phyloP scores from a whole-genome alignment of 2,113 vertebrate genomes.

The Zosterops pallidus region DNA sequence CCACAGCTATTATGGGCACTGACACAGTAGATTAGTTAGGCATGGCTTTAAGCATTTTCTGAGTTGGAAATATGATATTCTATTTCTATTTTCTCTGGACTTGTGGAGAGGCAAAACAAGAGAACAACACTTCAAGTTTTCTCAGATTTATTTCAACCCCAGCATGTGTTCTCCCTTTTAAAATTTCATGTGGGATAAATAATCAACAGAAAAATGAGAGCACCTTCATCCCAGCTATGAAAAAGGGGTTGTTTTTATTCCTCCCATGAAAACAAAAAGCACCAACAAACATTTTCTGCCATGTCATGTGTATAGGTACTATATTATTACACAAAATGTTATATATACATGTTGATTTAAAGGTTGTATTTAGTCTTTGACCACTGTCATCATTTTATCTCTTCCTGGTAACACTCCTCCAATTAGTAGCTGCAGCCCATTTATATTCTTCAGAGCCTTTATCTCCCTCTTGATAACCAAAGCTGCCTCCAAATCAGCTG shows the following conservation, averaged over 20 bases:
- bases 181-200: background rate
- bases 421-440: background rate
- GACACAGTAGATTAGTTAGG: background rate
- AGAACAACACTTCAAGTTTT: background rate
- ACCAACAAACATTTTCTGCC: background rate
- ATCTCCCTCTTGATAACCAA: background rate
- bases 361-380: background rate
- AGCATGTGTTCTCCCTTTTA: background rate
- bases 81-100: background rate
- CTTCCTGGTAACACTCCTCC: background rate
- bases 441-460: background rate
- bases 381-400: background rate
- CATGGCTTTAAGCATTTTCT: background rate
- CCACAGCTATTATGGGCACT: background rate
- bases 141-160: background rate
- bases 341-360: background rate
- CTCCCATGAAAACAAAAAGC: background rate
- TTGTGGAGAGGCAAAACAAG: background rate
- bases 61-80: background rate
- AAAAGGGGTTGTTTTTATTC: background rate
- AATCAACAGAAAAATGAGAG: background rate
- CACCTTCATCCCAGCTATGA: background rate
- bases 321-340: background rate
- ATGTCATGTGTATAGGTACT: background rate
- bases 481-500: background rate